Percentiles rank a stretch among this genome's conserved stretches.
Conservation (phyloP, 2,797 vertebrate species). For the Synanceia verrucosa region DNA sequence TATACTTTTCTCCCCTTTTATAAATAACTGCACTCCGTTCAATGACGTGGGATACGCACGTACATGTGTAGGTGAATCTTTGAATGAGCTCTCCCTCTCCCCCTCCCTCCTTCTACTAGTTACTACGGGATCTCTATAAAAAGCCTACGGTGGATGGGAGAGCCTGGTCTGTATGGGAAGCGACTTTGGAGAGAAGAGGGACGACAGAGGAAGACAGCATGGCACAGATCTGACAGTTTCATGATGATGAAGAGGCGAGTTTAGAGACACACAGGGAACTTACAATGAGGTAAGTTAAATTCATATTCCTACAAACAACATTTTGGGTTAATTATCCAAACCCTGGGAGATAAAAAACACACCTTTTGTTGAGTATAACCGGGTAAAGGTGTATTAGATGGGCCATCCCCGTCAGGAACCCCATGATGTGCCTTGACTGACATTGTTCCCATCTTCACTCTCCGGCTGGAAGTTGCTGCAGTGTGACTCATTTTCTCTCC, state of each 20-base stretch:
- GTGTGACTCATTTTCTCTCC: constrained; percentile 84
- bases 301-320: not conserved
- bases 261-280: constrained; percentile 49
- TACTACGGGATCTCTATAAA: constrained; percentile 88
- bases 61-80: constrained; percentile 89
- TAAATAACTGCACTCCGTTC: constrained; percentile 81
- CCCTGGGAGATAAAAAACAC: not conserved
- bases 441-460: constrained; percentile 34
- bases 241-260: constrained; percentile 41
- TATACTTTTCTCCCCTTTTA: constrained; percentile 72
- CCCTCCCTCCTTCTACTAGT: constrained; percentile 71
- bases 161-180: constrained; percentile 76
- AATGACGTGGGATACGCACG: constrained; percentile 85
- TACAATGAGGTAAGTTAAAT: constrained; percentile 60
- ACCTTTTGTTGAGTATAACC: not conserved
- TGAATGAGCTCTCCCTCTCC: constrained; percentile 83
- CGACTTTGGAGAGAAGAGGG: constrained; percentile 74
- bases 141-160: constrained; percentile 83
- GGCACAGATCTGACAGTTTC: constrained; percentile 51
- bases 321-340: not conserved
- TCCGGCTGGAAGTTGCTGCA: constrained; percentile 82
- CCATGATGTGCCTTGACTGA: constrained; percentile 21
- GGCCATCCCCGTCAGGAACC: not conserved
- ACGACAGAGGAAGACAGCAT: constrained; percentile 47
- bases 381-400: not conserved